A percentile compares a stretch with the other conserved stretches of the same genome.
phyloP scores from a whole-genome alignment of 2,888 invertebrate species.

The Tipula lateralis region DNA sequence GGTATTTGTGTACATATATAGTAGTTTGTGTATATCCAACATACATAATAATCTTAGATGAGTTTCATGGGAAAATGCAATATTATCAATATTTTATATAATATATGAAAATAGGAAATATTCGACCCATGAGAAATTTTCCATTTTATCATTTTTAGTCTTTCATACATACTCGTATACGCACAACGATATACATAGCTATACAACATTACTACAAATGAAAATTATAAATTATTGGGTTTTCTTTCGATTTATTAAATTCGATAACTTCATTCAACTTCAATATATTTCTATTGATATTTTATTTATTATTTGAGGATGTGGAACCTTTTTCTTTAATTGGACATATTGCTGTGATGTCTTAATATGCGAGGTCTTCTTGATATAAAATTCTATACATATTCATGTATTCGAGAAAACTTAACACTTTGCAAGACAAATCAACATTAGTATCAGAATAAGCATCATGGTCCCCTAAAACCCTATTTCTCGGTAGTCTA shows the following conservation, averaged over 20 bases:
- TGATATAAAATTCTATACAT: too few relatives aligned
- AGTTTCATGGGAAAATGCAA: slow-evolving; percentile 6
- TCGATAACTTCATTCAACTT: background rate
- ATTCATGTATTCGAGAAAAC: too few relatives aligned
- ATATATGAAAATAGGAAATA: background rate
- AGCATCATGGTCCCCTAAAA: too few relatives aligned
- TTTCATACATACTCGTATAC: background rate
- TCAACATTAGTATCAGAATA: too few relatives aligned
- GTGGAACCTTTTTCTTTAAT: background rate
- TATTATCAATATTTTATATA: slow-evolving; percentile 19
- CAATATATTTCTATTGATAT: background rate
- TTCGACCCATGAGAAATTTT: slow-evolving; percentile 13
- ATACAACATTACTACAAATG: background rate
- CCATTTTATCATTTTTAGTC: background rate
- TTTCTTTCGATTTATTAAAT: background rate
- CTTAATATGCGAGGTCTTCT: background rate
- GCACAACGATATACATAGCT: background rate
- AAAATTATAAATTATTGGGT: slow-evolving; percentile 12
- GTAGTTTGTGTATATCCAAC: background rate
- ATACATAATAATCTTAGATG: background rate
- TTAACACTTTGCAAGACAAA: too few relatives aligned
- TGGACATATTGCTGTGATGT: background rate
- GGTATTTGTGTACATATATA: background rate
- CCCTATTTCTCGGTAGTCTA: too few relatives aligned
- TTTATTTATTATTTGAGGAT: background rate